These are phyloP conservation scores for Tinea pellionella DNA, from an alignment of 2,888 invertebrate species.

Conservation along the genomic window DNA sequence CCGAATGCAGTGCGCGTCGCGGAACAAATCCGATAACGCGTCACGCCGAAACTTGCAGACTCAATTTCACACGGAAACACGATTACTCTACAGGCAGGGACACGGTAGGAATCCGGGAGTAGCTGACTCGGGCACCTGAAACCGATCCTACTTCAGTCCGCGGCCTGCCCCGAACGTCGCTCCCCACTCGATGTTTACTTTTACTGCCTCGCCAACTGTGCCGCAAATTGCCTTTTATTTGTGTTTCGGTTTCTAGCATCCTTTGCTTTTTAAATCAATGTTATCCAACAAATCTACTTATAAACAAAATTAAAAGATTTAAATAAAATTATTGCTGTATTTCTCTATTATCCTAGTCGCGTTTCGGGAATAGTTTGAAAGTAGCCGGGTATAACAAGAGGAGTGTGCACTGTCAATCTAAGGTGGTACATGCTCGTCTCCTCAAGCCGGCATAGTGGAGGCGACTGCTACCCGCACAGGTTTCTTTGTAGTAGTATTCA, in stretches of 20 bases:
- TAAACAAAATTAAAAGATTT: too few species aligned
- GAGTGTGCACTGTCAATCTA: too few species aligned
- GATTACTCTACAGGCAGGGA: slow-evolving; percentile 41
- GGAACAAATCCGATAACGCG: slow-evolving; percentile 63
- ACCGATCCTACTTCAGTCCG: slow-evolving; percentile 8
- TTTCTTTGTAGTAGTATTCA: too few species aligned
- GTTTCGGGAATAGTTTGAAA: too few species aligned
- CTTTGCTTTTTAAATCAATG: slow-evolving; percentile 13
- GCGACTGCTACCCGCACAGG: too few species aligned
- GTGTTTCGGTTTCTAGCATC: slow-evolving; percentile 10
- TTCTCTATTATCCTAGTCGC: too few species aligned
- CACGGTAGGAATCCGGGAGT: slow-evolving; percentile 28
- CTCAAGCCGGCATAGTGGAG: too few species aligned
- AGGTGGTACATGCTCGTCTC: too few species aligned
- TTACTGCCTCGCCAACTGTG: slow-evolving; percentile 16
- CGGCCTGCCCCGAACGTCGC: not conserved
- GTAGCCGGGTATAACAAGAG: too few species aligned
- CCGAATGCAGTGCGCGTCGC: slow-evolving; percentile 48
- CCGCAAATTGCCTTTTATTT: slow-evolving; percentile 15
- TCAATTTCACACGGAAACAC: slow-evolving; percentile 51
- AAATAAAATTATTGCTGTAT: too few species aligned
- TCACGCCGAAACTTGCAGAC: slow-evolving; percentile 50
- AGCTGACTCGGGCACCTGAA: slow-evolving; percentile 14
- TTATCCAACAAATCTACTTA: slow-evolving; percentile 7
- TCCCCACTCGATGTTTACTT: slow-evolving; percentile 18